Percentiles rank a stretch among this genome's conserved stretches.
phyloP scores from a whole-genome alignment of 2,113 vertebrate species.

The Saguinus imperator region DNA sequence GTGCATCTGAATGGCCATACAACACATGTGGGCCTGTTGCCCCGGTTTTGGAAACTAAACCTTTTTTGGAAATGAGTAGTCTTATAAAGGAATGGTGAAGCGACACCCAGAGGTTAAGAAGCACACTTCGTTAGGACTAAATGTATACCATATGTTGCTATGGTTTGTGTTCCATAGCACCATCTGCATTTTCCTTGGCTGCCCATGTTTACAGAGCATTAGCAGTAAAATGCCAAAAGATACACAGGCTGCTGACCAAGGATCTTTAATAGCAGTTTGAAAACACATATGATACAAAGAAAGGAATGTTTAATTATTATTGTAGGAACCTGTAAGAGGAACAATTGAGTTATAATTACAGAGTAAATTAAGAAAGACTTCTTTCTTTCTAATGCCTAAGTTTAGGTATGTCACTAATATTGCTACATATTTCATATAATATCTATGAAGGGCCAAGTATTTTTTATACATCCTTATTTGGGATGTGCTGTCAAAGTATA shows the following conservation, averaged over 20 bases:
- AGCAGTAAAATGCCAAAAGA: slow-evolving; percentile 50
- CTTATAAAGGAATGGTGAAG: background rate
- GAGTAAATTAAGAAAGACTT: slow-evolving; percentile 15
- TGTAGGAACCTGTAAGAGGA: slow-evolving; percentile 1
- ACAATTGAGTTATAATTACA: slow-evolving; percentile 12
- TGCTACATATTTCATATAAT: background rate
- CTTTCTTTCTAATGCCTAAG: background rate
- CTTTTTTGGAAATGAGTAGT: background rate
- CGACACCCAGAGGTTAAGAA: slow-evolving; percentile 37
- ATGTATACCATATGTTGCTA: slow-evolving; percentile 49
- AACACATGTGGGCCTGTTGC: background rate
- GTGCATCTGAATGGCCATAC: accelerated
- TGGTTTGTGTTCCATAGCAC: slow-evolving; percentile 38
- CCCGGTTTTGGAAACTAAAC: background rate
- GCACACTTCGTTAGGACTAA: slow-evolving; percentile 29
- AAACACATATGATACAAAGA: background rate
- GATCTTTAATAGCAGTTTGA: slow-evolving; percentile 44
- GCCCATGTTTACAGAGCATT: slow-evolving; percentile 14
- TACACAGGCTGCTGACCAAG: slow-evolving; percentile 29
- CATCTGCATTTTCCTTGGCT: slow-evolving; percentile 39
- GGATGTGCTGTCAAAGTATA: background rate
- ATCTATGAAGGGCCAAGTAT: background rate
- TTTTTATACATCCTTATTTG: background rate
- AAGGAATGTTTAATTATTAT: slow-evolving; percentile 35
- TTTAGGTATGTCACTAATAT: background rate